Evolutionary conservation across 2,113 vertebrate species (phyloP).

Genomic region (Bungarus multicinctus): DNA sequence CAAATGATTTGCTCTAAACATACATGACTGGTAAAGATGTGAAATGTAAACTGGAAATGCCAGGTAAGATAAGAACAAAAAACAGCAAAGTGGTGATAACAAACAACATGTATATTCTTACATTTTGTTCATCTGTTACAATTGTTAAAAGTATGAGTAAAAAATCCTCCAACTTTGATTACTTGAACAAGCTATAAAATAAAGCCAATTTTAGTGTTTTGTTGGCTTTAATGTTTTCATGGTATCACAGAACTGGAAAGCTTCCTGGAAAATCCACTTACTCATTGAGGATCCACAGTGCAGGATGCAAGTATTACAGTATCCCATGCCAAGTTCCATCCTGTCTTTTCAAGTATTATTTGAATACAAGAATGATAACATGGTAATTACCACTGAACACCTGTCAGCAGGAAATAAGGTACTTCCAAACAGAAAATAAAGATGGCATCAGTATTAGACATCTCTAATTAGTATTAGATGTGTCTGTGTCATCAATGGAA

Average conservation of each 20-base stretch:
- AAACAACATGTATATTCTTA: slow-evolving; percentile 49
- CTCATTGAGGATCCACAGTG: not conserved
- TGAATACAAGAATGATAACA: not conserved
- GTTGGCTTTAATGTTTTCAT: not conserved
- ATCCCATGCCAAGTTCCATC: not conserved
- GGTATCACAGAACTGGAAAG: not conserved
- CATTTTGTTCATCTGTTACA: slow-evolving; percentile 60
- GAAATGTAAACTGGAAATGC: slow-evolving; percentile 13
- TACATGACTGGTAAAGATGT: not conserved
- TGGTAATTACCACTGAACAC: not conserved
- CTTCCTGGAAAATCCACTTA: not conserved
- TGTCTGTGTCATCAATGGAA: not conserved
- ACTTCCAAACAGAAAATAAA: slow-evolving; percentile 38
- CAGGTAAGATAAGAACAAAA: slow-evolving; percentile 52
- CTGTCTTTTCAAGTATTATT: not conserved
- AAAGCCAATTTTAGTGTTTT: not conserved
- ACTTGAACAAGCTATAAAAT: slow-evolving; percentile 57
- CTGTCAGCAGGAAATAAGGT: slow-evolving; percentile 32
- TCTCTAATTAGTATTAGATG: not conserved
- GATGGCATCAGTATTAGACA: not conserved
- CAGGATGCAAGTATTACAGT: not conserved
- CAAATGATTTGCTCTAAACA: not conserved
- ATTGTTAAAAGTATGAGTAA: slow-evolving; percentile 56
- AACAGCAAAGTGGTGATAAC: slow-evolving; percentile 24
- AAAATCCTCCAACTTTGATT: slow-evolving; percentile 77